phyloP scores from a whole-genome alignment of 2,888 invertebrate genomes.

The Drosophila cognata region DNA sequence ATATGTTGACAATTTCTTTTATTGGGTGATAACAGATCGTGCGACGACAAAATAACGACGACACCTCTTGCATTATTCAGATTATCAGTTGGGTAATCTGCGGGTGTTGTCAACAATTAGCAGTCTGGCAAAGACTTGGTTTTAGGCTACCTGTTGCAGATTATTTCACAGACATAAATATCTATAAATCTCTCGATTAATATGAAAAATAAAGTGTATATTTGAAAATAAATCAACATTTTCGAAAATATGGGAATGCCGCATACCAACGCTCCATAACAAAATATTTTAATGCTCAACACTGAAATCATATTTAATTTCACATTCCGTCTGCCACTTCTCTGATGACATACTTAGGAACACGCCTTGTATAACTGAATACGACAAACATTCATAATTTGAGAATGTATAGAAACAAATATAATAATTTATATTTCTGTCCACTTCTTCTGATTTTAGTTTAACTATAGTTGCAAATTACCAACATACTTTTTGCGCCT shows the following conservation, averaged over 20 bases:
- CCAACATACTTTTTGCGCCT: fast-evolving
- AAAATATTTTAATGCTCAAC: not conserved
- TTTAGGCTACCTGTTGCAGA: not conserved
- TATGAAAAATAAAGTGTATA: fast-evolving
- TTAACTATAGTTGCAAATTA: not conserved
- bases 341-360: conserved; percentile 4
- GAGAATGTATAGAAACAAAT: not conserved
- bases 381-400: not conserved
- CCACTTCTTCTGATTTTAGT: not conserved
- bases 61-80: conserved; percentile 73
- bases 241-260: not conserved
- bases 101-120: conserved; percentile 18
- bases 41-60: conserved; percentile 38
- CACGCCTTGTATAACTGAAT: not conserved
- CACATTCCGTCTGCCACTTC: conserved; percentile 8
- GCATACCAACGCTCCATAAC: not conserved
- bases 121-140: conserved; percentile 27
- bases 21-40: conserved; percentile 62
- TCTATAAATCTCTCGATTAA: not conserved
- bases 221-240: not conserved
- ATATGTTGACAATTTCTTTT: conserved; percentile 64
- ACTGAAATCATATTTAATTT: conserved; percentile 9
- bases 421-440: not conserved
- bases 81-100: conserved; percentile 59
- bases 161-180: not conserved